A percentile compares a stretch with the other conserved stretches of the same genome.
phyloP scores from a whole-genome alignment of 2,797 vertebrate genomes.

The Gallirallus australis region DNA sequence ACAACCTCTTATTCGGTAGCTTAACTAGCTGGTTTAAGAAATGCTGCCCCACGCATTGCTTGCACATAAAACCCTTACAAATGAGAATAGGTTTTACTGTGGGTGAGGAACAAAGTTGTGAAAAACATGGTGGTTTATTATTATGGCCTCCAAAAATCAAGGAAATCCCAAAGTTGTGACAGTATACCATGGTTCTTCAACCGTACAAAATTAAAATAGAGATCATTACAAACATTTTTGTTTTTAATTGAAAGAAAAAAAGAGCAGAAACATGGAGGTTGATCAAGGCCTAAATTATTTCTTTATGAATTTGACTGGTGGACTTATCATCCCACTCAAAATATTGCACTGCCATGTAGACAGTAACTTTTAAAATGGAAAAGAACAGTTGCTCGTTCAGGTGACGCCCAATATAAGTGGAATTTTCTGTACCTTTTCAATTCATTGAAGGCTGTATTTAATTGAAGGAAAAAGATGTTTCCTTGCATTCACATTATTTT shows the following conservation, averaged over 20 bases:
- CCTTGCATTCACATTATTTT: conserved; percentile 57
- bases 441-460: conserved; percentile 54
- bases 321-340: neutral
- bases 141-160: neutral
- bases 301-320: neutral
- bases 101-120: neutral
- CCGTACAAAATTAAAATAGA: neutral
- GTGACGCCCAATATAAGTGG: neutral
- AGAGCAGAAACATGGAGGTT: neutral
- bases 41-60: neutral
- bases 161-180: neutral
- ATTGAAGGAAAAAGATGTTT: conserved; percentile 63
- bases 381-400: conserved; percentile 1
- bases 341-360: neutral
- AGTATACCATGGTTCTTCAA: neutral
- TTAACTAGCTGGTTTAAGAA: conserved; percentile 3
- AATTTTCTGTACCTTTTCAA: conserved; percentile 34
- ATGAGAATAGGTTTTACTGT: neutral
- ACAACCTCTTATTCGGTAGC: neutral
- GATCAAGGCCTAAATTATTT: neutral
- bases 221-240: neutral
- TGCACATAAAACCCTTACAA: neutral
- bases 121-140: neutral
- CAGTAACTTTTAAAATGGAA: neutral
- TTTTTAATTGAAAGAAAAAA: neutral